A percentile compares a stretch with the other conserved stretches of the same genome.
Evolutionary conservation across 2,113 vertebrate genomes (phyloP).

Genomic region (Chrysochloris asiatica): DNA sequence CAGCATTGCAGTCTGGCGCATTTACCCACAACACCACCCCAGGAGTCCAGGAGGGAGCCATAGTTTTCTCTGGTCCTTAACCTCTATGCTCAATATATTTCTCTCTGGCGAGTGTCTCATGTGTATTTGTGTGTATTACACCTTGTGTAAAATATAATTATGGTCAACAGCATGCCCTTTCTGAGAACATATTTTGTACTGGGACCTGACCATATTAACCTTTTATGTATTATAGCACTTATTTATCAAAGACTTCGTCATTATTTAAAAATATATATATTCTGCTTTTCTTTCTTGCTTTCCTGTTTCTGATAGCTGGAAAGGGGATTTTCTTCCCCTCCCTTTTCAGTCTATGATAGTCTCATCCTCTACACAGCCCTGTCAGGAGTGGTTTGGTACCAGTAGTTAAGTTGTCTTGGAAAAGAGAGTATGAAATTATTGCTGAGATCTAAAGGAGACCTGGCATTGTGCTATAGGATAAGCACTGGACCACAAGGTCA

Average conservation of each 20-base stretch:
- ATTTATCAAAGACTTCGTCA: background rate
- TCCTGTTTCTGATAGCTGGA: background rate
- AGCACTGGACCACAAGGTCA: too few relatives aligned
- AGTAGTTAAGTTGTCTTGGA: background rate
- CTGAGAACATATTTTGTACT: constrained; percentile 9
- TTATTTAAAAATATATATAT: background rate
- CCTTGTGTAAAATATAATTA: background rate
- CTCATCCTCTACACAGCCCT: background rate
- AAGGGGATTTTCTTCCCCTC: background rate
- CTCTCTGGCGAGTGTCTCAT: background rate
- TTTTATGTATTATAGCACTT: background rate
- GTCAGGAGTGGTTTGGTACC: background rate
- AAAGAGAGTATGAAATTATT: background rate
- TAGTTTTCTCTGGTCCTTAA: background rate
- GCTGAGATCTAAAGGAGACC: background rate
- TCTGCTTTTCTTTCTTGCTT: background rate
- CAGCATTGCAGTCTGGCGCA: too few relatives aligned
- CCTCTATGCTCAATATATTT: background rate
- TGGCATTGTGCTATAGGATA: too few relatives aligned
- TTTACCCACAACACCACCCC: too few relatives aligned
- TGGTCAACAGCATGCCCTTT: background rate
- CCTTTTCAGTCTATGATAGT: background rate
- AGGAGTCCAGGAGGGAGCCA: too few relatives aligned
- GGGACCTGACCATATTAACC: background rate
- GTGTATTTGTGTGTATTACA: background rate